A percentile compares a stretch with the other conserved stretches of the same genome.
phyloP scores from a whole-genome alignment of 2,888 invertebrate species.

The Leucophora obtusa region DNA sequence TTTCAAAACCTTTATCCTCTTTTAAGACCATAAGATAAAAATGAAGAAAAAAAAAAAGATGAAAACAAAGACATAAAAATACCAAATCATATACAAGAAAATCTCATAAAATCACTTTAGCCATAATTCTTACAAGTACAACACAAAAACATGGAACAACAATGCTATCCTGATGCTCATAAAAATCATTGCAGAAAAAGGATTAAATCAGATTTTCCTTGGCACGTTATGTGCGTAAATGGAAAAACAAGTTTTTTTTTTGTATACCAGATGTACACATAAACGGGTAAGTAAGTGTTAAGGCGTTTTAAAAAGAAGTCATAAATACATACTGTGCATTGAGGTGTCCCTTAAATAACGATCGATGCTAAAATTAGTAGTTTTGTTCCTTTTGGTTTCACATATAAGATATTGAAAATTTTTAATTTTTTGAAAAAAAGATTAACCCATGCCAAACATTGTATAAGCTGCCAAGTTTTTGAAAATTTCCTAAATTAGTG shows the following conservation, averaged over 20 bases:
- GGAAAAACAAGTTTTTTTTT: neutral
- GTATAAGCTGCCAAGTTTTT: too few species aligned
- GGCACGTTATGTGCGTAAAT: conserved; percentile 37
- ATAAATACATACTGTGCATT: neutral
- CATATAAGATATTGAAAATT: too few species aligned
- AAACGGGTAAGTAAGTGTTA: conserved; percentile 3
- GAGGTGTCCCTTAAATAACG: too few species aligned
- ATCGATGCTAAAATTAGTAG: too few species aligned
- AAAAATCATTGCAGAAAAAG: conserved; percentile 19
- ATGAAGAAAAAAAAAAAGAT: neutral
- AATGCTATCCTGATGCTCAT: conserved; percentile 1
- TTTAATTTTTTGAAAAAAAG: too few species aligned
- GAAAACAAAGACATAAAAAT: neutral
- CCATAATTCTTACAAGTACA: conserved; percentile 29
- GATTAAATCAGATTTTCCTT: conserved; percentile 40
- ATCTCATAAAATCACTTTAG: conserved; percentile 42
- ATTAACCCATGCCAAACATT: too few species aligned
- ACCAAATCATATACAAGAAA: conserved; percentile 24
- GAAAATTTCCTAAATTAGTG: too few species aligned
- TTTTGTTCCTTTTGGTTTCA: too few species aligned
- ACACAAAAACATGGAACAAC: neutral
- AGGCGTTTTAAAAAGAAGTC: conserved; percentile 16
- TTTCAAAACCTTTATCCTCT: conserved; percentile 26
- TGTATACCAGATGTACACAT: neutral
- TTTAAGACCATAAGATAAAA: conserved; percentile 17